phyloP scores from a whole-genome alignment of 2,113 vertebrate genomes.

The Sebastes schlegelii region DNA sequence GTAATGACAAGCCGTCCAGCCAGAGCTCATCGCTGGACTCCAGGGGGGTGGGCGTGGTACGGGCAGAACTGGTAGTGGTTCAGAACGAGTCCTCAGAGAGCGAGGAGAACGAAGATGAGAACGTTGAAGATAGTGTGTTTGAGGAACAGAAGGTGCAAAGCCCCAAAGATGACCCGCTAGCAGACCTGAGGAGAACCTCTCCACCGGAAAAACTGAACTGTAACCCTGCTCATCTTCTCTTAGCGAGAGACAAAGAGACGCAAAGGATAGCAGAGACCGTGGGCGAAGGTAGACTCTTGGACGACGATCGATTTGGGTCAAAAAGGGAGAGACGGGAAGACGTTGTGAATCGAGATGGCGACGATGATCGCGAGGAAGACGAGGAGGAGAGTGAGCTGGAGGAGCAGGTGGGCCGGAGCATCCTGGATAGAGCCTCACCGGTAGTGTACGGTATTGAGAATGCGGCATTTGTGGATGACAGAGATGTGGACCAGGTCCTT shows the following conservation, averaged over 20 bases:
- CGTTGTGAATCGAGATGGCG: conserved; percentile 54
- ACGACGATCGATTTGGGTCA: not conserved
- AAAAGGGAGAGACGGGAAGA: conserved; percentile 54
- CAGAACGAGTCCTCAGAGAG: conserved; percentile 88
- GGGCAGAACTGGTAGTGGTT: conserved; percentile 85
- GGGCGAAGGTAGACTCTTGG: conserved; percentile 49
- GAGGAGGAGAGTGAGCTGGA: conserved; percentile 68
- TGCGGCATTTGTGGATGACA: conserved; percentile 91
- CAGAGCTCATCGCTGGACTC: conserved; percentile 63
- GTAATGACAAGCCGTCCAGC: conserved; percentile 52
- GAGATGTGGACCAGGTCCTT: conserved; percentile 82
- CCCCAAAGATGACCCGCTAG: conserved; percentile 47
- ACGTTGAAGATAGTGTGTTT: conserved; percentile 73
- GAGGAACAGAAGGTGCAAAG: conserved; percentile 64
- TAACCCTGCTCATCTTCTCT: conserved; percentile 2
- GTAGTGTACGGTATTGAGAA: conserved; percentile 91
- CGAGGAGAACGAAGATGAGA: conserved; percentile 79
- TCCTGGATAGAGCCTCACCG: conserved; percentile 76
- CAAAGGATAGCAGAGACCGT: conserved; percentile 44
- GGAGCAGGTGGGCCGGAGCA: conserved; percentile 74
- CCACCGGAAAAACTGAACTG: conserved; percentile 51
- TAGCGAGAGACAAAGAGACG: conserved; percentile 42
- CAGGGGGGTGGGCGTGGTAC: conserved; percentile 74
- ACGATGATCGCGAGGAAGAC: conserved; percentile 53
- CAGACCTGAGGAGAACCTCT: conserved; percentile 58